Base-by-base conservation (phyloP, 2,113 vertebrate genomes). In the Pluvianellus socialis region DNA sequence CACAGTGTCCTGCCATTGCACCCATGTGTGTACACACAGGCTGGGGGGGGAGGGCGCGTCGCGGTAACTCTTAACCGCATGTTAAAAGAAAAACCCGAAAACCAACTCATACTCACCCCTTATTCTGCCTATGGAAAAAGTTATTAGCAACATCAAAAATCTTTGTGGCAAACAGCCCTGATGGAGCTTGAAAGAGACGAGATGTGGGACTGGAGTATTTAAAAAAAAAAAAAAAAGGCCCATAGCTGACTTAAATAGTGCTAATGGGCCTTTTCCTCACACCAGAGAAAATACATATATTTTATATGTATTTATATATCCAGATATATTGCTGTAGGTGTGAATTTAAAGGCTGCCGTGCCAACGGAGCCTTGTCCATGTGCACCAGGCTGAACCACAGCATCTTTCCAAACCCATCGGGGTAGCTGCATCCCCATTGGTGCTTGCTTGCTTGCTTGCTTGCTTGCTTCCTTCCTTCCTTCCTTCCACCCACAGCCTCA, bases 341-440 rank as follows among this genome's bases (percentile, higher is more conserved):
- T 2, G n/a, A 30, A 71, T 58, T 58, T 45, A 20, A 42, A 77
- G 59, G 52, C 58, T 45, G 44, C 30, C 22, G 11, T 33, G 20
- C 44, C 23, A 38, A 6, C n/a, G 14, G 49, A 26, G 52, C 28
- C 47, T 35, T 42, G 26, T 24, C 19, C 12, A 1, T 0, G 0
- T 3, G 10, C 53, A 3, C 40, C 59, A 18, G 40, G 21, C 85
- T 86, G 72, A 21, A 28, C 26, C 26, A 2, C 52, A 5, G 6
- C 4, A 1, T 11, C 22, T n/a, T 38, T 44, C n/a, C 42, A 9
- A 28, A 6, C 23, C 50, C 53, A 2, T 44, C 22, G 2, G 32
- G 42, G 8, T 1, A 44, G 3, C 58, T 42, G 18, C 63, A 33
- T 35, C 40, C 21, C 49, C 26, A 8, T 0, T 2, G 0, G 6